A percentile compares a stretch with the other conserved stretches of the same genome.
These are phyloP conservation scores for Parelbella ahira DNA, from an alignment of 2,888 invertebrate species.

Conservation along the genomic window DNA sequence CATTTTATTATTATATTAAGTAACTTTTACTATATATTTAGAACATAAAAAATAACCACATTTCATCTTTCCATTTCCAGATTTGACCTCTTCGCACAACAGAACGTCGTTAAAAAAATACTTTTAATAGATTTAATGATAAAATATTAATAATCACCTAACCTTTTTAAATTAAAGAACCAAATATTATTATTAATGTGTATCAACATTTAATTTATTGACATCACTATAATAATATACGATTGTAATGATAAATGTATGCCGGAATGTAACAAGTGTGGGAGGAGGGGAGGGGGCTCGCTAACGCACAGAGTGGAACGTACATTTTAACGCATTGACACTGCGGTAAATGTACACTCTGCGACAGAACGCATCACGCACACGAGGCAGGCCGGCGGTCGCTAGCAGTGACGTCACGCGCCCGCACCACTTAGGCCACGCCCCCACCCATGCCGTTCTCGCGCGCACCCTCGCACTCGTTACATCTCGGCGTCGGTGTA, in stretches of 20 bases:
- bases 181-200: conserved; percentile 75
- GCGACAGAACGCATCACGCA: conserved; percentile 18
- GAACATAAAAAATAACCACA: conserved; percentile 7
- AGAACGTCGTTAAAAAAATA: conserved; percentile 47
- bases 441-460: too few species aligned
- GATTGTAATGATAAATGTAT: conserved; percentile 6
- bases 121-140: conserved; percentile 35
- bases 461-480: too few species aligned
- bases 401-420: too few species aligned
- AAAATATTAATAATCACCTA: conserved; percentile 30
- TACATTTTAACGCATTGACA: too few species aligned
- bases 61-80: conserved; percentile 42
- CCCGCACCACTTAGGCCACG: too few species aligned
- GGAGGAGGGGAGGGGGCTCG: too few species aligned
- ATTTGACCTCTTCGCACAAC: conserved; percentile 56
- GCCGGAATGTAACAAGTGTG: conserved; percentile 1
- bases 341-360: too few species aligned
- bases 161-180: conserved; percentile 56
- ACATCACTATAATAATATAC: conserved; percentile 27
- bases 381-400: too few species aligned
- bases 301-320: too few species aligned
- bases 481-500: too few species aligned
- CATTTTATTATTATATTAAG: too few species aligned
- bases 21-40: too few species aligned
- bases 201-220: conserved; percentile 67